These are phyloP conservation scores for Furcula furcula DNA, from an alignment of 2,888 invertebrate species.

Conservation along the genomic window DNA sequence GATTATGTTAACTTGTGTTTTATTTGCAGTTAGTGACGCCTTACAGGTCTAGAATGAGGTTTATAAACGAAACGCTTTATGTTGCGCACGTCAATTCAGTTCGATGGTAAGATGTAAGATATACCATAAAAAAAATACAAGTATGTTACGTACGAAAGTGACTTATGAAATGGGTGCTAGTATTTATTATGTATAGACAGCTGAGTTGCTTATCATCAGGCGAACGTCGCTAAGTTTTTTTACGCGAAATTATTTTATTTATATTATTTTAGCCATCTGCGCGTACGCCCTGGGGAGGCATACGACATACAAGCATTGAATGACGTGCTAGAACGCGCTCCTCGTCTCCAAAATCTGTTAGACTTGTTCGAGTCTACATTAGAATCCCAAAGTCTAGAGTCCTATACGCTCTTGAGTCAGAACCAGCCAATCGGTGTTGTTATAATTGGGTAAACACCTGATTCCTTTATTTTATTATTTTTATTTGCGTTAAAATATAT, in stretches of 20 bases:
- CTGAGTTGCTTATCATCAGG: too few relatives aligned
- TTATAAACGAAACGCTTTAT: slow-evolving; percentile 57
- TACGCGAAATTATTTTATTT: slow-evolving; percentile 1
- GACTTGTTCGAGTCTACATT: slow-evolving; percentile 51
- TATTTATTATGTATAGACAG: too few relatives aligned
- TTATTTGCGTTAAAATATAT: too few relatives aligned
- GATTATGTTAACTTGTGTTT: slow-evolving; percentile 1
- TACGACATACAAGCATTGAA: slow-evolving; percentile 40
- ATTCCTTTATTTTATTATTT: too few relatives aligned
- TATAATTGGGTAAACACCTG: slow-evolving; percentile 61
- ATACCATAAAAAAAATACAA: too few relatives aligned
- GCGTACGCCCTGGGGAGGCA: slow-evolving; percentile 55
- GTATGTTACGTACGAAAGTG: too few relatives aligned
- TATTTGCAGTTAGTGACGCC: slow-evolving; percentile 65
- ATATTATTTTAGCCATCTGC: slow-evolving; percentile 39
- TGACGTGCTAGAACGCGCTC: slow-evolving; percentile 50
- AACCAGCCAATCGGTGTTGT: slow-evolving; percentile 70
- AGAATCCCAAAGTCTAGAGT: slow-evolving; percentile 33
- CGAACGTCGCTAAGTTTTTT: too few relatives aligned
- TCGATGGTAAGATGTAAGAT: slow-evolving; percentile 52
- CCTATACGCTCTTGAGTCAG: slow-evolving; percentile 58
- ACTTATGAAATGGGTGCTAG: too few relatives aligned
- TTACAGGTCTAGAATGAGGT: slow-evolving; percentile 40
- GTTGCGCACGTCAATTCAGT: slow-evolving; percentile 71
- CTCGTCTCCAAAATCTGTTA: slow-evolving; percentile 37